Evolutionary conservation across 2,888 invertebrate genomes (phyloP), one percentile per base, ranked within the genome.

Genomic region (Himalopsyche japonica): DNA sequence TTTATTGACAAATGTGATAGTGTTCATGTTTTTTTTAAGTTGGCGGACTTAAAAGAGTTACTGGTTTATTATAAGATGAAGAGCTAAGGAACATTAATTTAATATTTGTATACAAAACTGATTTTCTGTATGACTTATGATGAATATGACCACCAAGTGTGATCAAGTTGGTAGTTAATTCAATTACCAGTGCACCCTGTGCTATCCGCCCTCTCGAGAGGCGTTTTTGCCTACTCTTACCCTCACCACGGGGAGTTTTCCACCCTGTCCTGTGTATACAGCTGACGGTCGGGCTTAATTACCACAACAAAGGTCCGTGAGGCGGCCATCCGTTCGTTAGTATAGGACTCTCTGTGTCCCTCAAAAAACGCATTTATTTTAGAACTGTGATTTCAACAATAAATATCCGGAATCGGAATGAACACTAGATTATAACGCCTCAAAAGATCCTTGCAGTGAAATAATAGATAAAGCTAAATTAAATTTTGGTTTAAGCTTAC

Each of bases 281-380:
- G 81, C 82, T 84, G 84, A 84, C 84, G 81, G 83, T 76, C 78
- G 79, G 49, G 84, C 84, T 84, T 86, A 86, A 86, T 86, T 86
- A 86, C 86, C 86, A 84, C 86, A 86, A 86, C 86, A 86, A 86
- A 86, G 84, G 84, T 84, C 84, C 83, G 79, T 57, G 57, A 57
- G 57, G 57, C 57, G 57, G 57, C 57, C 57, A 57, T 81, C 86
- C 86, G 79, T 86, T 86, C 83, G 82, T 84, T 86, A 86, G 84
- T 30, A 82, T 64, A 57, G 57, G 57, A 57, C 24, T n/a, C 24
- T 57, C n/a, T 57, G n/a, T 4, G 57, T 57, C 57, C 57, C 57
- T 57, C 57, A 57, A 57, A 57, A 57, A 57, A 57, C 43, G 57
- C 24, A 57, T 57, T 57, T 57, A 57, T 57, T 57, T 57, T 24